Evolutionary conservation across 2,888 invertebrate genomes (phyloP).

Genomic region (Panopea generosa): DNA sequence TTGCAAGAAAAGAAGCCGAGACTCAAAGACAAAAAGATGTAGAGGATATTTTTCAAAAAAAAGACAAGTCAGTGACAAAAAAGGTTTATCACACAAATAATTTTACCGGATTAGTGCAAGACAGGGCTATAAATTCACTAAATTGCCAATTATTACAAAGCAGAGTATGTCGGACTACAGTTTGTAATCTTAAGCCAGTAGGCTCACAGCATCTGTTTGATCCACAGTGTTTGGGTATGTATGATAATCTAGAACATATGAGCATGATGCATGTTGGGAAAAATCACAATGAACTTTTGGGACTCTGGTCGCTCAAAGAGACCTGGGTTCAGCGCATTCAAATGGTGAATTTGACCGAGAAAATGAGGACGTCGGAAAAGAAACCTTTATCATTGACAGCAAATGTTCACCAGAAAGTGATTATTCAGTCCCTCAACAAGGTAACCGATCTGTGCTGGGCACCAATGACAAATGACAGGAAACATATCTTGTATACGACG

Average conservation of each 20-base stretch:
- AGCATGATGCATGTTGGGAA: conserved; percentile 65
- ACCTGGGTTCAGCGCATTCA: conserved; percentile 74
- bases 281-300: conserved; percentile 67
- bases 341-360: conserved; percentile 62
- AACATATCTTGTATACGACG: conserved; percentile 76
- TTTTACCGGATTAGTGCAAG: neutral
- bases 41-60: neutral
- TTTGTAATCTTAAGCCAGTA: neutral
- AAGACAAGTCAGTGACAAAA: neutral
- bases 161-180: neutral
- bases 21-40: conserved; percentile 67
- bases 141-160: neutral
- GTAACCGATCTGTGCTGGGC: conserved; percentile 79
- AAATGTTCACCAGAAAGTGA: conserved; percentile 46
- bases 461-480: conserved; percentile 48
- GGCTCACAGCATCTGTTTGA: conserved; percentile 37
- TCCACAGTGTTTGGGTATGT: conserved; percentile 5
- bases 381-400: conserved; percentile 56
- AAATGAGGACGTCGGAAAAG: conserved; percentile 18
- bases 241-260: conserved; percentile 73
- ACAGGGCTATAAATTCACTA: neutral
- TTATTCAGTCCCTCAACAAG: conserved; percentile 69
- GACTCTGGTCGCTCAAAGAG: conserved; percentile 76
- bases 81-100: neutral
- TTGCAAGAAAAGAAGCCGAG: conserved; percentile 71